These are phyloP conservation scores for Capromys pilorides DNA, from an alignment of 2,797 vertebrate species.

Conservation along the genomic window DNA sequence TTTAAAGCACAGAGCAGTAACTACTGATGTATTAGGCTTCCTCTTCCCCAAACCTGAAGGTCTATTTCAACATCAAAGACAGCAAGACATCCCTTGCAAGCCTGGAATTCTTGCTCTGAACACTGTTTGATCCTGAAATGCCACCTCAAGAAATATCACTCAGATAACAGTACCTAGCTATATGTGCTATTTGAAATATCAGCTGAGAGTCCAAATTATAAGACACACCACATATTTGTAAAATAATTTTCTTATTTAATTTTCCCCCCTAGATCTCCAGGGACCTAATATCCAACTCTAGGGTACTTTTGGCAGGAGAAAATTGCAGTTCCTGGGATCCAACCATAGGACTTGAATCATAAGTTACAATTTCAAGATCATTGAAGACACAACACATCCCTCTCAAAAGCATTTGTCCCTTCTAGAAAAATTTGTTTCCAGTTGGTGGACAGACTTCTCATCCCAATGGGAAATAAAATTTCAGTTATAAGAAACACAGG, in stretches of 20 bases:
- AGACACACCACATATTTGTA: background rate
- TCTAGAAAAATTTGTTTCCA: background rate
- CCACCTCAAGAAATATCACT: constrained; percentile 68
- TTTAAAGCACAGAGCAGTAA: constrained; percentile 7
- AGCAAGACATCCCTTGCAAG: constrained; percentile 59
- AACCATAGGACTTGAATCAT: background rate
- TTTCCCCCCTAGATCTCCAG: background rate
- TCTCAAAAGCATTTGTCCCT: background rate
- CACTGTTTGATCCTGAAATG: constrained; percentile 60
- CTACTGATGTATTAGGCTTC: constrained; percentile 55
- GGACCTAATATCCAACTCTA: background rate
- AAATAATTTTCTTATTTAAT: constrained; percentile 16
- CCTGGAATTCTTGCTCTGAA: constrained; percentile 61
- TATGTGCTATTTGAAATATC: constrained; percentile 70
- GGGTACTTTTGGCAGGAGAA: background rate
- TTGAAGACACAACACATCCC: background rate
- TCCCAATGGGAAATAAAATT: background rate
- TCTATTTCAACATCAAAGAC: constrained; percentile 59
- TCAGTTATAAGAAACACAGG: constrained; percentile 7
- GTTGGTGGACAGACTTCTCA: background rate
- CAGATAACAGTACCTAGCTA: constrained; percentile 62
- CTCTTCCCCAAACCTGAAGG: constrained; percentile 23
- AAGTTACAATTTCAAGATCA: background rate
- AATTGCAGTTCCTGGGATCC: background rate
- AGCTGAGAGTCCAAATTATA: constrained; percentile 75